These are phyloP conservation scores for Sisyra terminalis DNA, from an alignment of 2,888 invertebrate species.

Conservation along the genomic window DNA sequence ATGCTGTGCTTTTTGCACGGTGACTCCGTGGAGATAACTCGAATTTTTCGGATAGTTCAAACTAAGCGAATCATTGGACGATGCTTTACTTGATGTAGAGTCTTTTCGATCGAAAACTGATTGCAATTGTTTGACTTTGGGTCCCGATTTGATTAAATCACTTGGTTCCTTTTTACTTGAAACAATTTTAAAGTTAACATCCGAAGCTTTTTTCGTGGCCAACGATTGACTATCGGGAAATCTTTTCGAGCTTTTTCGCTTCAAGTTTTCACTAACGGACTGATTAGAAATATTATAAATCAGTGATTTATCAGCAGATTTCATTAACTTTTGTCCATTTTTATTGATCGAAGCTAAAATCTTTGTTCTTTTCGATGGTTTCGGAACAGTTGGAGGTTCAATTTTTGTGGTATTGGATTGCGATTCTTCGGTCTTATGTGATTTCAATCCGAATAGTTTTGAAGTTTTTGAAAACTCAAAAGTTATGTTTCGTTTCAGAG, in stretches of 20 bases:
- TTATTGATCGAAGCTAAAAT: too few species aligned
- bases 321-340: too few species aligned
- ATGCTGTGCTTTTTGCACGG: background rate
- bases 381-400: too few species aligned
- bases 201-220: background rate
- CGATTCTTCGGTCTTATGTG: too few species aligned
- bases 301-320: background rate
- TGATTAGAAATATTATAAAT: background rate
- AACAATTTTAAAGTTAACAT: slow-evolving; percentile 6
- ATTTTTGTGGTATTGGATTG: too few species aligned
- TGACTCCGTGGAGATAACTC: background rate
- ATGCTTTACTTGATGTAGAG: too few species aligned
- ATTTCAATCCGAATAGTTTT: too few species aligned
- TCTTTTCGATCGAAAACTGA: slow-evolving; percentile 6
- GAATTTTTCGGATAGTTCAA: background rate
- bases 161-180: slow-evolving; percentile 3
- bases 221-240: background rate
- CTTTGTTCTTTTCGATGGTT: too few species aligned
- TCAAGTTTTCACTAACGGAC: background rate
- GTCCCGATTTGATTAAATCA: slow-evolving; percentile 5
- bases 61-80: background rate
- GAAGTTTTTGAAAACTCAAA: too few species aligned
- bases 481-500: too few species aligned
- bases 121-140: slow-evolving; percentile 10
- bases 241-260: background rate